phyloP scores from a whole-genome alignment of 2,113 vertebrate genomes.

The Prionailurus bengalensis region DNA sequence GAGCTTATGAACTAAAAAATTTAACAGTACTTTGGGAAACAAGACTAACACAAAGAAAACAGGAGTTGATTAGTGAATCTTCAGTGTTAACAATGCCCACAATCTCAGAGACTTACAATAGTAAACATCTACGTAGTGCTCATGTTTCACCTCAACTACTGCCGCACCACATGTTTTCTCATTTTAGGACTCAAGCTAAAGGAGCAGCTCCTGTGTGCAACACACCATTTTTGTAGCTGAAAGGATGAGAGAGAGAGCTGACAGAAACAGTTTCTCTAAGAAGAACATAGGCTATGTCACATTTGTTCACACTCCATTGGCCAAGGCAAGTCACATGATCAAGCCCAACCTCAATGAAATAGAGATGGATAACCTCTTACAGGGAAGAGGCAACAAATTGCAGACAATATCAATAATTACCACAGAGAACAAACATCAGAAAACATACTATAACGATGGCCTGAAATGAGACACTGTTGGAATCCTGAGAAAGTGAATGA shows the following conservation, averaged over 20 bases:
- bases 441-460: background rate
- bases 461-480: background rate
- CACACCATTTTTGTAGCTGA: background rate
- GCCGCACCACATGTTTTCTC: background rate
- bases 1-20: slow-evolving; percentile 27
- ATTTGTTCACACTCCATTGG: background rate
- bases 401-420: background rate
- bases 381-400: background rate
- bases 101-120: background rate
- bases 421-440: background rate
- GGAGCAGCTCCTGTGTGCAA: background rate
- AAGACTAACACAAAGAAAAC: slow-evolving; percentile 17
- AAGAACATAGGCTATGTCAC: background rate
- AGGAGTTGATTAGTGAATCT: background rate
- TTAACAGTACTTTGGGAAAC: background rate
- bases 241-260: background rate
- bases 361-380: background rate
- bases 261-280: background rate
- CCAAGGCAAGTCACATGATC: background rate
- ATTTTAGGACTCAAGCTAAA: background rate
- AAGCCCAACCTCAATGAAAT: background rate
- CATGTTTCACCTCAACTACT: background rate
- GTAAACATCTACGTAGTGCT: background rate
- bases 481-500: background rate
- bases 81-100: background rate